Conservation (phyloP, 2,113 vertebrate species). For the Plotosus lineatus region DNA sequence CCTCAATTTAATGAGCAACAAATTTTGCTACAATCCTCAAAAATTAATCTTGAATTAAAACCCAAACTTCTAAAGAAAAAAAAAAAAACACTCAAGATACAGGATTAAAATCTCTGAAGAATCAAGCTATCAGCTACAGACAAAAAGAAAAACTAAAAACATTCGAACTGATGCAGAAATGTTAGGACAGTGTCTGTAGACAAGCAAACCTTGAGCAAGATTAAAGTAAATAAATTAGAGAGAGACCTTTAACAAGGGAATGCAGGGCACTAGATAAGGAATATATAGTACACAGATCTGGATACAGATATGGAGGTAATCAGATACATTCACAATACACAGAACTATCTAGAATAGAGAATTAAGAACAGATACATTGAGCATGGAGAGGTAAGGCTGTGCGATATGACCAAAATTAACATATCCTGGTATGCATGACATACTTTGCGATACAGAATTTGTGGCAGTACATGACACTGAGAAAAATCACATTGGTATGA, state of each 20-base stretch:
- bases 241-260: not conserved
- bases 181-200: not conserved
- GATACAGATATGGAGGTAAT: not conserved
- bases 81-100: not conserved
- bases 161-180: not conserved
- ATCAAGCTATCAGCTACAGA: not conserved
- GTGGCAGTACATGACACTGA: too few species aligned
- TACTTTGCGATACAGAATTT: too few species aligned
- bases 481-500: too few species aligned
- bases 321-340: not conserved
- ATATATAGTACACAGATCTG: not conserved
- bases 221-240: not conserved
- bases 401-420: too few species aligned
- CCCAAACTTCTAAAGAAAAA: constrained; percentile 14
- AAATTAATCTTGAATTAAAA: not conserved
- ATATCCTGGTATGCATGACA: too few species aligned
- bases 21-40: not conserved
- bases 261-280: not conserved
- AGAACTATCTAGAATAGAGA: not conserved
- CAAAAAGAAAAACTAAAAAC: not conserved
- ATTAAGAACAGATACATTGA: not conserved
- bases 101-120: not conserved
- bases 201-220: not conserved
- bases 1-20: not conserved
- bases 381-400: too few species aligned